Evolutionary conservation across 2,888 invertebrate genomes (phyloP).

Genomic region (Dione juno): DNA sequence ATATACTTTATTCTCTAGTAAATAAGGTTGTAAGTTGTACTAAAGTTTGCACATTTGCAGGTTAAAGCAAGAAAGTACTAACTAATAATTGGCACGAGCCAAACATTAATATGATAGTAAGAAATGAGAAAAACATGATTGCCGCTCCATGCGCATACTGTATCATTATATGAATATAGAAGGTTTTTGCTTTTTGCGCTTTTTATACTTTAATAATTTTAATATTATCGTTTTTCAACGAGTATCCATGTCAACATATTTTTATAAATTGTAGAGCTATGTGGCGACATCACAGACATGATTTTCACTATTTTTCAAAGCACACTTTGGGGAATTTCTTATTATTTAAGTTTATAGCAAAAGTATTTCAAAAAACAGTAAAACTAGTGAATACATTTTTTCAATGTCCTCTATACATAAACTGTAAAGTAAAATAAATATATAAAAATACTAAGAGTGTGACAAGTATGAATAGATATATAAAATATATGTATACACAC

Average conservation of each 20-base stretch:
- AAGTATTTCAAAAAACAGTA: too few relatives aligned
- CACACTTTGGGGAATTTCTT: too few relatives aligned
- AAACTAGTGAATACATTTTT: too few relatives aligned
- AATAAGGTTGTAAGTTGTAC: constrained; percentile 18
- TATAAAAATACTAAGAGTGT: too few relatives aligned
- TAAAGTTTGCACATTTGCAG: neutral
- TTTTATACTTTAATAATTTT: constrained; percentile 20
- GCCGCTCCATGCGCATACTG: constrained; percentile 47
- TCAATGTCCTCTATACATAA: too few relatives aligned
- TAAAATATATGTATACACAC: too few relatives aligned
- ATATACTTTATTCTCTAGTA: neutral
- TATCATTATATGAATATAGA: constrained; percentile 45
- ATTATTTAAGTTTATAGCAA: too few relatives aligned
- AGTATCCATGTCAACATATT: constrained; percentile 9
- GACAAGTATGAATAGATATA: too few relatives aligned
- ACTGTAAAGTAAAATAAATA: too few relatives aligned
- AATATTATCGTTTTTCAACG: constrained; percentile 7
- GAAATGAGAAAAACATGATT: constrained; percentile 50
- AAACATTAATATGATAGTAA: constrained; percentile 52
- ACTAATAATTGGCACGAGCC: constrained; percentile 60
- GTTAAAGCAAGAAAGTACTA: constrained; percentile 49
- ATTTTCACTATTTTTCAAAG: too few relatives aligned
- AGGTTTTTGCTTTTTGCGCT: constrained; percentile 35
- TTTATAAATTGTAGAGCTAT: constrained; percentile 14
- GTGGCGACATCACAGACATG: too few relatives aligned